Evolutionary conservation across 2,888 invertebrate genomes (phyloP), one percentile per base, ranked within the genome.

Genomic region (Imbricaverruca yamaguchii): DNA sequence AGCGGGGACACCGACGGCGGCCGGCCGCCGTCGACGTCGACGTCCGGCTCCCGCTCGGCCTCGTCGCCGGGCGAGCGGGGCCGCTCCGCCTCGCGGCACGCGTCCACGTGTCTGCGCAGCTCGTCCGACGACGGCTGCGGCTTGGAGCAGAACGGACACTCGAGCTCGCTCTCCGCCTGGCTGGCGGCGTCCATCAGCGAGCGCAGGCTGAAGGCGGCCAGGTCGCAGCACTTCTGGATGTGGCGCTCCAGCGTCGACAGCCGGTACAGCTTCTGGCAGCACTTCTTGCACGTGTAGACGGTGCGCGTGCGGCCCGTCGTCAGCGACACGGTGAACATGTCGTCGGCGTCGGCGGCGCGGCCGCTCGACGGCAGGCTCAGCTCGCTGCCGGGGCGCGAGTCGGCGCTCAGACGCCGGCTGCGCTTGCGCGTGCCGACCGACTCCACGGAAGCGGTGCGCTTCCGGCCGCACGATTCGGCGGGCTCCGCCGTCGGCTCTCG

Each of bases 181-280:
- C 79, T 59, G 23, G 23, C 57, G 23, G 79, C 79, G 57, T 56
- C 79, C 57, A 57, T 56, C 79, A 57, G 25, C 57, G 56, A 23
- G 57, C 57, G 23, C 57, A 79, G 57, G 18, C 79, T 57, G 57
- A 79, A 79, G 15, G 23, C 79, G 25, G 79, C 7, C 79, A 56
- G 15, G 25, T 79, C 79, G 79, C 79, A 79, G 79, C 79, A 79
- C 57, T 79, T 79, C 79, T 79, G 79, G 18, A 79, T 79, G 57
- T 79, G 79, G 23, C 79, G 79, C 79, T 79, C 79, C 23, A 79
- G 79, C 79, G 79, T 79, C 13, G 79, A 57, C 23, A 79, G 79
- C n/a, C 79, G 79, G 79, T 79, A 79, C 79, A 79, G n/a, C 57
- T 79, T 79, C 79, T 79, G 79, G 12, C 79, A 79, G 57, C 79